Evolutionary conservation across 2,888 invertebrate genomes (phyloP).

Genomic region (Koerneria pararmatus): DNA sequence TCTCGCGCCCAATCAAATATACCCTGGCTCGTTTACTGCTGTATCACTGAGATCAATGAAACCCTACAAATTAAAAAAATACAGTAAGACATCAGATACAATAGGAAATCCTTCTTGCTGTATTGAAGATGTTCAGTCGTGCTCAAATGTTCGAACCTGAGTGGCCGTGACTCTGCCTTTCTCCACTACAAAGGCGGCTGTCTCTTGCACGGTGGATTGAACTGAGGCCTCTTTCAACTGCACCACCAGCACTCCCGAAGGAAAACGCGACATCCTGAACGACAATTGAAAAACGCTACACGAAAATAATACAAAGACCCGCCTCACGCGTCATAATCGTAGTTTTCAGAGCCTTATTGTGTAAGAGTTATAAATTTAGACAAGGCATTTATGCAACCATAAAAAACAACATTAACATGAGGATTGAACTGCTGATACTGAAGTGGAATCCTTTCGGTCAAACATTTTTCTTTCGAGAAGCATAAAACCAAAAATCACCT

Average conservation of each 20-base stretch:
- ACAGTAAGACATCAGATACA: too few species aligned
- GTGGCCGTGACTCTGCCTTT: slow-evolving; percentile 71
- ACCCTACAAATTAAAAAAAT: background rate
- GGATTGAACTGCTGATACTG: too few species aligned
- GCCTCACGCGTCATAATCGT: background rate
- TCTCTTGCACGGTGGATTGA: slow-evolving; percentile 62
- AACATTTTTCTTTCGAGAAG: too few species aligned
- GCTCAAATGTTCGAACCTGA: too few species aligned
- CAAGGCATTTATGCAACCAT: too few species aligned
- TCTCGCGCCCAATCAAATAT: too few species aligned
- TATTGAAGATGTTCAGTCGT: too few species aligned
- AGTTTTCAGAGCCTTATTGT: slow-evolving; percentile 5
- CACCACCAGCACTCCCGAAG: slow-evolving; percentile 90
- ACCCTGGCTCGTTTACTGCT: too few species aligned
- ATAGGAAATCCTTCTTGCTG: too few species aligned
- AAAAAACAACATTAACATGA: too few species aligned
- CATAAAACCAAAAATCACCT: too few species aligned
- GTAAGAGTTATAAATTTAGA: background rate
- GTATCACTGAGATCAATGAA: slow-evolving; percentile 4
- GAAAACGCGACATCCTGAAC: slow-evolving; percentile 77
- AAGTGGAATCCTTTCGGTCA: too few species aligned
- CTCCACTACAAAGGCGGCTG: slow-evolving; percentile 60
- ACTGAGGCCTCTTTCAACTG: slow-evolving; percentile 72
- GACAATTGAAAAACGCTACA: slow-evolving; percentile 61
- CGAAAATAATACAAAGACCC: background rate